phyloP scores from a whole-genome alignment of 1,140 invertebrate species.

The Probaryconus sp. region DNA sequence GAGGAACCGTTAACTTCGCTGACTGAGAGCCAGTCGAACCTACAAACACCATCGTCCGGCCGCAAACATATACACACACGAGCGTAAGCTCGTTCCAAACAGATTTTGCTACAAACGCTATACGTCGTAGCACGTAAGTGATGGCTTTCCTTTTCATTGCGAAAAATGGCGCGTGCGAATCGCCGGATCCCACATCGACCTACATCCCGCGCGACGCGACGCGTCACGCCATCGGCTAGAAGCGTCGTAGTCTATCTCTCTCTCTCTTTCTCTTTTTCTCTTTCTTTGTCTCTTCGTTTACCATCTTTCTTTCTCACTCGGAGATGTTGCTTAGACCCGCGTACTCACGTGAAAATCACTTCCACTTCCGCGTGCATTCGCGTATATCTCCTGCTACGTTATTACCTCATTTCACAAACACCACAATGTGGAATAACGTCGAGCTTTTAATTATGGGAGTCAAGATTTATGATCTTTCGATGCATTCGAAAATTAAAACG shows the following conservation, averaged over 20 bases:
- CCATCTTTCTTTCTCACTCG: too few relatives aligned
- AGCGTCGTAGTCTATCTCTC: conserved; percentile 43
- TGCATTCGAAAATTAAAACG: too few relatives aligned
- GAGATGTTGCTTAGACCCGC: conserved; percentile 37
- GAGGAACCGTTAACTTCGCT: conserved; percentile 75
- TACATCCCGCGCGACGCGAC: conserved; percentile 61
- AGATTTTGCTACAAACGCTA: conserved; percentile 69
- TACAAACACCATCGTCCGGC: too few relatives aligned
- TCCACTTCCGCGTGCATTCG: conserved; percentile 44
- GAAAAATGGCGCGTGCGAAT: conserved; percentile 78
- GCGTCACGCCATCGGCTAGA: conserved; percentile 37
- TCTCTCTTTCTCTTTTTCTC: too few relatives aligned
- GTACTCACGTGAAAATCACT: conserved; percentile 50
- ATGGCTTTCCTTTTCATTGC: conserved; percentile 79
- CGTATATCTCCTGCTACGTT: background rate
- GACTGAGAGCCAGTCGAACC: conserved; percentile 68
- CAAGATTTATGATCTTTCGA: too few relatives aligned
- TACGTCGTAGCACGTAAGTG: conserved; percentile 63
- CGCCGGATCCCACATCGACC: conserved; percentile 69
- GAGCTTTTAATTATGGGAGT: too few relatives aligned
- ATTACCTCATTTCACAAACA: conserved; percentile 8
- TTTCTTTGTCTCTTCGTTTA: too few relatives aligned
- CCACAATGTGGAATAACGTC: background rate
- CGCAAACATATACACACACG: too few relatives aligned
- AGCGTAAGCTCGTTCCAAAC: conserved; percentile 63